These are phyloP conservation scores for Antedon mediterranea DNA, from an alignment of 53 echinoderm and acorn worm genomes.

Conservation along the genomic window DNA sequence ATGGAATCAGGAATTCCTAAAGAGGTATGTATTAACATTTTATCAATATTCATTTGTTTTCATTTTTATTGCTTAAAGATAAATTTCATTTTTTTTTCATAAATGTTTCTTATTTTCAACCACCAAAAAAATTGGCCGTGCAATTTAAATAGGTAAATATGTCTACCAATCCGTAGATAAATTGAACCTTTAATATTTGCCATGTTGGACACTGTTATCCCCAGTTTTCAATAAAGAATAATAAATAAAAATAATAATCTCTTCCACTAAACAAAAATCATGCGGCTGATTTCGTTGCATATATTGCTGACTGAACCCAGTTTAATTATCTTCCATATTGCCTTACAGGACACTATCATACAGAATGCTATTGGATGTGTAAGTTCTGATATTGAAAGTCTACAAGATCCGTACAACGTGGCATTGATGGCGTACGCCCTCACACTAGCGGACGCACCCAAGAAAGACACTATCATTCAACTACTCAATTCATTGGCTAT, in stretches of 20 bases:
- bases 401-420: slow-evolving; percentile 41
- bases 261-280: no score
- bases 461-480: slow-evolving; percentile 14
- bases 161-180: no score
- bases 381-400: slow-evolving; percentile 7
- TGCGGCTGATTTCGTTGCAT: no score
- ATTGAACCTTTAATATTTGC: neutral
- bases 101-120: no score
- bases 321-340: slow-evolving; percentile 26
- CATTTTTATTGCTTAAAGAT: neutral
- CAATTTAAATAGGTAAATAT: no score
- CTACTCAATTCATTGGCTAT: slow-evolving; percentile 24
- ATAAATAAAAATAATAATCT: no score
- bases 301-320: neutral
- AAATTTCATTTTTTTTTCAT: neutral
- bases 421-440: slow-evolving; percentile 65
- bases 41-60: no score
- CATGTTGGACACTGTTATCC: no score
- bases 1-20: slow-evolving; percentile 49
- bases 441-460: slow-evolving; percentile 24
- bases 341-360: slow-evolving; percentile 33
- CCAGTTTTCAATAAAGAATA: no score
- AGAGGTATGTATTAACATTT: slow-evolving; percentile 18
- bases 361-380: slow-evolving; percentile 26
- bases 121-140: no score